These are phyloP conservation scores for Melitaea cinxia DNA, from an alignment of 1,140 invertebrate species.

Conservation along the genomic window DNA sequence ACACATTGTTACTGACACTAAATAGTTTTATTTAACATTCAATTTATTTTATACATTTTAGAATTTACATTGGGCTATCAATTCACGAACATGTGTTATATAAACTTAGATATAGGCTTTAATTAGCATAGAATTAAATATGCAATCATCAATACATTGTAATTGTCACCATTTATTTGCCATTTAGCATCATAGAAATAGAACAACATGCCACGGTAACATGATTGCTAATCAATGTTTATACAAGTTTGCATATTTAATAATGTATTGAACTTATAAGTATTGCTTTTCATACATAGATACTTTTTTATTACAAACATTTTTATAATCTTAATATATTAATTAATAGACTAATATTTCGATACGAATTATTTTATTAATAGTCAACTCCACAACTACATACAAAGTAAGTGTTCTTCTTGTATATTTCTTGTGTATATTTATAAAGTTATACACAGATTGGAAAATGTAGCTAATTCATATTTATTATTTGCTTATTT, in stretches of 20 bases:
- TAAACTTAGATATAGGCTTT: too few relatives aligned
- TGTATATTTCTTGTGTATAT: conserved; percentile 51
- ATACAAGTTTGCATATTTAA: too few relatives aligned
- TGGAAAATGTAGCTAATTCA: conserved; percentile 34
- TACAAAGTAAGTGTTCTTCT: conserved; percentile 58
- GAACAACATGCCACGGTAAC: too few relatives aligned
- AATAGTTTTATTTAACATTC: not conserved
- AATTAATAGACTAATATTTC: conserved; percentile 17
- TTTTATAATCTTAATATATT: conserved; percentile 3
- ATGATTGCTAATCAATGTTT: too few relatives aligned
- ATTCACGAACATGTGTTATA: too few relatives aligned
- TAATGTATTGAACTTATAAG: not conserved
- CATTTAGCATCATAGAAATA: too few relatives aligned
- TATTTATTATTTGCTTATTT: conserved; percentile 17
- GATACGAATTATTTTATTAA: conserved; percentile 57
- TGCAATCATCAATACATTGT: too few relatives aligned
- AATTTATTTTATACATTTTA: not conserved
- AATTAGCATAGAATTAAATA: too few relatives aligned
- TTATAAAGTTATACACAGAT: conserved; percentile 50
- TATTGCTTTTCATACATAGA: not conserved
- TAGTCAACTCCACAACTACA: conserved; percentile 56
- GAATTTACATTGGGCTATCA: too few relatives aligned
- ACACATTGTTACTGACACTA: not conserved
- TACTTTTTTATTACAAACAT: not conserved
- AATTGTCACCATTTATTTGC: too few relatives aligned